Evolutionary conservation across 1,140 invertebrate species (phyloP), one percentile per base, ranked within the genome.

Genomic region (Pomacea maculata): DNA sequence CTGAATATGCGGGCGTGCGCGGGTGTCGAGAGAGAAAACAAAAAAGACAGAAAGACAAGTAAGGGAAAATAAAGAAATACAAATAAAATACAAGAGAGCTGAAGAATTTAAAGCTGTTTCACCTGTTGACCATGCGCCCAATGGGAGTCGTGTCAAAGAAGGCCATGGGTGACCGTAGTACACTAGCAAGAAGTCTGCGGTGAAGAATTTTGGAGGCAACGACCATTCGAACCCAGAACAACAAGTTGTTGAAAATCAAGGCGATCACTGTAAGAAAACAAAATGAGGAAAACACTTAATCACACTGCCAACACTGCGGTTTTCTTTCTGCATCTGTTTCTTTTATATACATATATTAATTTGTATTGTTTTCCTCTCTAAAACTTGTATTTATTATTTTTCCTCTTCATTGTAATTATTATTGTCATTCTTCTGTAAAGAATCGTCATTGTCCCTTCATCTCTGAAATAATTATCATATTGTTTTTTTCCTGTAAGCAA

Each of bases 71-170:
- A 4, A 45, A 45, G 34, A 45, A 45, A 45, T 45, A 45, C 2
- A 45, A 25, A 25, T 25, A 25, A 45, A 45, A 45, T 45, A 45
- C 34, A 0, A 45, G 34, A 45, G 34, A 45, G 34, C 34, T 45
- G 6, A 45, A 4, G 34, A 45, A 45, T 45, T 45, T 45, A 45
- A 61, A 61, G 57, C 11, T 61, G 15, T 8, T 17, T 86, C 93
- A 93, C 86, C 94, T 91, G 90, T 94, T 94, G 85, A 94, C 88
- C 83, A 94, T 92, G 86, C 93, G 89, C 78, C 93, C 93, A 52
- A 92, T 90, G 17, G 93, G 93, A 52, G 94, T 95, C 11, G 92
- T 89, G 87, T 95, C 95, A 86, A 94, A 83, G 89, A 94, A 94
- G 86, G 91, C 90, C 91, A 93, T 91, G 57, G 93, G 92, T 65